Evolutionary conservation across 2,888 invertebrate genomes (phyloP), one percentile per base, ranked within the genome.

Genomic region (Drosophila quinaria): DNA sequence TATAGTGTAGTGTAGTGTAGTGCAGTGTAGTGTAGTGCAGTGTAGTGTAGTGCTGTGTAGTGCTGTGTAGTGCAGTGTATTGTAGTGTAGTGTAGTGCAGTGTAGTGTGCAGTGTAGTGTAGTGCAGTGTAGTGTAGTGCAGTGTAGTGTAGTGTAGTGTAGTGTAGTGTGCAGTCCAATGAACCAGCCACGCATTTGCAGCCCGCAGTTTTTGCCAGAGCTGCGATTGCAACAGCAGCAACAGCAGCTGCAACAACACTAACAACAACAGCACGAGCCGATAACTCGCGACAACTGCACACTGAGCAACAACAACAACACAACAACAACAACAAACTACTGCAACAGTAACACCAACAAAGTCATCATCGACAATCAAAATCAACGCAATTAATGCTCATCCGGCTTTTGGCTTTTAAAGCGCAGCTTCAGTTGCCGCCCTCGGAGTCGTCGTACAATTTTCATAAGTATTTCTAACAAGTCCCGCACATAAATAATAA

Each of bases 381-480:
- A 90, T 90, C 87, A 87, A 90, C 90, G 86, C 87, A 90, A 90
- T 87, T 89, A 87, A 87, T 87, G 90, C 90, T 90, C 86, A 86
- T 90, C 90, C 86, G 90, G 86, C 90, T 69, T 29, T 69, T 25
- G 25, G 25, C 25, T 25, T 61, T 50, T 64, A 54, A 58, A 76
- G 71, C 64, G 51, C 35, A 63, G 17, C 49, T 50, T n/a, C 33
- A 51, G 22, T 22, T 33, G 42, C 22, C 37, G 56, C 56, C 44
- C 46, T 46, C 22, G 33, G 33, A n/a, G 15, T 33, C 35, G 44
- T 33, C 15, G 2, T 22, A 46, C 44, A 22, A 44, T 44, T 46
- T 13, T 35, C 35, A 47, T 17, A 58, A 47, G 71, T 31, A 59
- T 72, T 63, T 67, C 62, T 29, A 51, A 41, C 41, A 58, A 52